Evolutionary conservation across 2,797 vertebrate genomes (phyloP).

Genomic region (Argya squamiceps): DNA sequence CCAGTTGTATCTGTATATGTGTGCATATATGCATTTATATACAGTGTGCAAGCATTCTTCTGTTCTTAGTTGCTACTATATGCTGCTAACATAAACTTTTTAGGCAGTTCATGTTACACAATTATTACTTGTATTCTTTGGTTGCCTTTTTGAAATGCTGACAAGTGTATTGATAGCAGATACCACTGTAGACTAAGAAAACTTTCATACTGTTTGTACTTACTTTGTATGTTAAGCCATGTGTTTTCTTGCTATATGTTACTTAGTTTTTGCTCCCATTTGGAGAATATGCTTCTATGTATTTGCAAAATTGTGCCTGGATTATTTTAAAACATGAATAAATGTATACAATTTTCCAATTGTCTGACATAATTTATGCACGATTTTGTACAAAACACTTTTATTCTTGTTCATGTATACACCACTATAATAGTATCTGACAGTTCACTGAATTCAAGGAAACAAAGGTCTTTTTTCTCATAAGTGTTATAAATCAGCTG

Average conservation of each 20-base stretch:
- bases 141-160: slow-evolving; percentile 30
- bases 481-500: background rate
- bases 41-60: background rate
- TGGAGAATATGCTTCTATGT: slow-evolving; percentile 62
- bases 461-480: background rate
- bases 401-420: background rate
- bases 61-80: slow-evolving; percentile 50
- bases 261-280: slow-evolving; percentile 57
- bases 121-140: slow-evolving; percentile 38
- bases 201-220: slow-evolving; percentile 54
- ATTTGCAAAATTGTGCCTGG: slow-evolving; percentile 65
- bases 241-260: slow-evolving; percentile 59
- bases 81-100: slow-evolving; percentile 58
- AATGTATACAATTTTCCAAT: slow-evolving; percentile 59
- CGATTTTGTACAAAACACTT: background rate
- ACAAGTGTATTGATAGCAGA: slow-evolving; percentile 56
- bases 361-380: background rate
- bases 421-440: background rate
- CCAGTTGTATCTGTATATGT: background rate
- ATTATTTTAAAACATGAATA: slow-evolving; percentile 72
- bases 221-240: slow-evolving; percentile 50
- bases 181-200: slow-evolving; percentile 55
- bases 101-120: slow-evolving; percentile 36
- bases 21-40: slow-evolving; percentile 10
- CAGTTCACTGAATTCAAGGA: background rate